Base-by-base conservation (phyloP, 2,888 invertebrate genomes). In the Drosophila austrosaltans region DNA sequence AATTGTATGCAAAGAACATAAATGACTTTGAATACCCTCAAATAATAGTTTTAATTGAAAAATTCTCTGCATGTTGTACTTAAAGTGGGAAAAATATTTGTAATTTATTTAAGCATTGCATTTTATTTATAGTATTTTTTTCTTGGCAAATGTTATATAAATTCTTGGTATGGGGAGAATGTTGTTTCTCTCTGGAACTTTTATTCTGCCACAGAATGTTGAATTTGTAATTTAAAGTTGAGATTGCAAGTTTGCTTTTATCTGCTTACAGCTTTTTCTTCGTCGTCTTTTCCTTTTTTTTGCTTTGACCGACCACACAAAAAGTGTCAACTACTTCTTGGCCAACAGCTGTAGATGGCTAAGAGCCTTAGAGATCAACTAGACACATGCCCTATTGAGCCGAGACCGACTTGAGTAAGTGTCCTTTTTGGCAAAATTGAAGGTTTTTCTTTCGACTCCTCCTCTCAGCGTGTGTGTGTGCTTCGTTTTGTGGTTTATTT, bases 161-260 rank as follows among this genome's bases (percentile, higher is more conserved):
- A 57, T 39, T 57, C n/a, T n/a, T 39, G 12, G 57, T 12, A 25
- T 57, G 22, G 39, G 20, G 22, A 76, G 22, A 76, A 82, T 71
- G 71, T 66, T 25, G n/a, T n/a, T 59, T 72, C 68, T 42, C 61
- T 72, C 68, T 42, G 42, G 1, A 36, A 36, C 40, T 53, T 42
- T 30, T 58, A 63, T 63, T 62, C 44, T 78, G 22, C 22, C 44
- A 8, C 44, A 20, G 48, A 25, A 48, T 48, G 82, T 76, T 81
- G 71, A 76, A 81, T 79, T 76, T 79, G 79, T 71, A 81, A 81
- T 79, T 81, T 79, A 68, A 81, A 79, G 82, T 79, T 79, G 7
- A 8, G 70, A 79, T 74, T 68, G 78, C 71, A 75, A 69, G 59
- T 75, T 81, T 79, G 76, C 60, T 63, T 81, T 78, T 81, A 81